These are phyloP conservation scores for Malacoctenus gilli DNA, from an alignment of 2,797 vertebrate genomes.

Conservation along the genomic window DNA sequence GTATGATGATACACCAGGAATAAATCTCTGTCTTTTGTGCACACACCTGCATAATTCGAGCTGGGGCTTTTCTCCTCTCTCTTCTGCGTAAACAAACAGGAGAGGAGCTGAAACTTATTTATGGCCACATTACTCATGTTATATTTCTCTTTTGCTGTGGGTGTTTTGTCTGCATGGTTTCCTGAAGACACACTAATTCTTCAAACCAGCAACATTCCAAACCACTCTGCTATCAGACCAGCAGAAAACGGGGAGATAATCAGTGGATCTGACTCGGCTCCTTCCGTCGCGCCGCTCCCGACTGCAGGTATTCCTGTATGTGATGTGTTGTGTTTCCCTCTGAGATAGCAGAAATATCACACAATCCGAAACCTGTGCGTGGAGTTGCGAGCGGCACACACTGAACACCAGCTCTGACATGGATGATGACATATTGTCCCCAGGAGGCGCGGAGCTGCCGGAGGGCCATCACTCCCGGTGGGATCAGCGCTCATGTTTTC, in stretches of 20 bases:
- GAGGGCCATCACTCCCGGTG: slow-evolving; percentile 41
- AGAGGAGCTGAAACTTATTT: slow-evolving; percentile 62
- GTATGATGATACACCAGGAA: slow-evolving; percentile 61
- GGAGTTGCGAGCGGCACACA: slow-evolving; percentile 40
- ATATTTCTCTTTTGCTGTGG: slow-evolving; percentile 43
- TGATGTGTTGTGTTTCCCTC: slow-evolving; percentile 28
- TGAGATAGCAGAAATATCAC: slow-evolving; percentile 6
- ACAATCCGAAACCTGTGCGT: slow-evolving; percentile 13
- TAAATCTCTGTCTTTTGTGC: slow-evolving; percentile 71
- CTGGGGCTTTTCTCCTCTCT: slow-evolving; percentile 35
- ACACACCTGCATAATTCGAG: slow-evolving; percentile 59
- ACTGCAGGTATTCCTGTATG: not conserved
- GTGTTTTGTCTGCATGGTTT: slow-evolving; percentile 45
- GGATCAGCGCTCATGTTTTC: slow-evolving; percentile 39
- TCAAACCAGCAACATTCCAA: slow-evolving; percentile 28
- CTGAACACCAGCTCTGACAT: slow-evolving; percentile 41
- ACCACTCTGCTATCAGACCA: slow-evolving; percentile 2
- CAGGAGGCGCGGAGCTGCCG: slow-evolving; percentile 43
- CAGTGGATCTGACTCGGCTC: no score
- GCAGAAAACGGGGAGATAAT: no score
- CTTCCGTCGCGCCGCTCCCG: no score
- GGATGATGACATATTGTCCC: slow-evolving; percentile 57
- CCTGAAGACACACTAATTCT: slow-evolving; percentile 36
- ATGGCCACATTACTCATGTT: slow-evolving; percentile 64
- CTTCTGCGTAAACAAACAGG: slow-evolving; percentile 58